These are phyloP conservation scores for Siniperca obscura DNA, from an alignment of 2,797 vertebrate genomes.

Conservation along the genomic window DNA sequence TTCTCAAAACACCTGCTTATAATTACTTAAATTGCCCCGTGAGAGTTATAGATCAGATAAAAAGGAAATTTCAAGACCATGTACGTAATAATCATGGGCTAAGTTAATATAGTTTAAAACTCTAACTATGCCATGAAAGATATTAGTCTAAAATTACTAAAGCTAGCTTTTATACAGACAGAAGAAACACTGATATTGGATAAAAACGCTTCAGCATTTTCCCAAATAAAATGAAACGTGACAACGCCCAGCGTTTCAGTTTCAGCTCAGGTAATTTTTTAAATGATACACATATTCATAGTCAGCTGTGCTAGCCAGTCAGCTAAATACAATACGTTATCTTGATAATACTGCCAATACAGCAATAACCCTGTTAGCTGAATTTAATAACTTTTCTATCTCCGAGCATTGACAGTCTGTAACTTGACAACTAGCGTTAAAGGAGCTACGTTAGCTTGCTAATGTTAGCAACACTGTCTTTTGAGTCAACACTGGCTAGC, in stretches of 20 bases:
- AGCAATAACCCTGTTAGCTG: not conserved
- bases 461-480: not conserved
- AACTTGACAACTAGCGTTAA: not conserved
- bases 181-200: not conserved
- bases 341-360: not conserved
- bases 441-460: not conserved
- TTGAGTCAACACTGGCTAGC: not conserved
- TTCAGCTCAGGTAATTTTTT: not conserved
- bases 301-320: not conserved
- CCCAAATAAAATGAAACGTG: not conserved
- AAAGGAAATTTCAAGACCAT: not conserved
- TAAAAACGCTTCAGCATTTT: no score
- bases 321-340: not conserved
- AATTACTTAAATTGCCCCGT: no score
- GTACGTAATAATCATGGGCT: not conserved
- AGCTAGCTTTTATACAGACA: not conserved
- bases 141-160: no score
- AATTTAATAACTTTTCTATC: no score
- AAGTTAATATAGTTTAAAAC: not conserved
- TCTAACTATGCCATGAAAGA: not conserved
- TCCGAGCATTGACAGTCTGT: not conserved
- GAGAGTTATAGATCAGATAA: not conserved
- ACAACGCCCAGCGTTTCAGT: constrained; percentile 3
- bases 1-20: not conserved
- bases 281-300: not conserved